Percentiles rank a stretch among this genome's conserved stretches.
These are phyloP conservation scores for Apotomis capreana DNA, from an alignment of 2,888 invertebrate genomes.

Conservation along the genomic window DNA sequence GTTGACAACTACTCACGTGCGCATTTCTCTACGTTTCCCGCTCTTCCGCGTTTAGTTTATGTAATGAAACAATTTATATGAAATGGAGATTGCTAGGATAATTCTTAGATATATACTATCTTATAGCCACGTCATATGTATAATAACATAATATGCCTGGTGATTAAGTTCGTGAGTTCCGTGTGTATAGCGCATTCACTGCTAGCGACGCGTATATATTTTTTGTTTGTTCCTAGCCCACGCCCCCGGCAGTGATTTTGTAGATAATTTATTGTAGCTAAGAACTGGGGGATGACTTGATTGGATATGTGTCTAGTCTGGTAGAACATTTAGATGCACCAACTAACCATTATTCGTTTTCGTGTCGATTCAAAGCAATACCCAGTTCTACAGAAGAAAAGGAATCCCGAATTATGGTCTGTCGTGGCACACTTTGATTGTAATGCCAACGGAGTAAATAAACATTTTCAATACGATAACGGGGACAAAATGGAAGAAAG, in stretches of 20 bases:
- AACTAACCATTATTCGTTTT: not conserved
- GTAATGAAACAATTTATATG: conserved; percentile 23
- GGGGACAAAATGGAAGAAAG: conserved; percentile 36
- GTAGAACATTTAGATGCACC: too few relatives aligned
- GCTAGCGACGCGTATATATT: too few relatives aligned
- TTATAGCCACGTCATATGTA: not conserved
- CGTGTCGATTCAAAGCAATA: not conserved
- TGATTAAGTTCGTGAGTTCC: not conserved
- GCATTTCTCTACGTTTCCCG: conserved; percentile 48
- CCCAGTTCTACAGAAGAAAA: not conserved
- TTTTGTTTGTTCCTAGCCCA: too few relatives aligned
- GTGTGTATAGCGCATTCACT: not conserved
- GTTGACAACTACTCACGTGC: conserved; percentile 36
- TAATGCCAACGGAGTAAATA: conserved; percentile 22
- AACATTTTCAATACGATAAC: conserved; percentile 26
- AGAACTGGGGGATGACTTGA: too few relatives aligned
- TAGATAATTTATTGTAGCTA: too few relatives aligned
- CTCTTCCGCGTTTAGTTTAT: conserved; percentile 49
- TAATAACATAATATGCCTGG: not conserved
- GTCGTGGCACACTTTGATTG: conserved; percentile 10
- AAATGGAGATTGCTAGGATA: conserved; percentile 13
- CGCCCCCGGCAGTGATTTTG: too few relatives aligned
- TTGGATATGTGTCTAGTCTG: too few relatives aligned
- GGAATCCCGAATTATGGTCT: not conserved
- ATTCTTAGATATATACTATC: not conserved